phyloP scores from a whole-genome alignment of 2,888 invertebrate species.

The Tineola bisselliella region DNA sequence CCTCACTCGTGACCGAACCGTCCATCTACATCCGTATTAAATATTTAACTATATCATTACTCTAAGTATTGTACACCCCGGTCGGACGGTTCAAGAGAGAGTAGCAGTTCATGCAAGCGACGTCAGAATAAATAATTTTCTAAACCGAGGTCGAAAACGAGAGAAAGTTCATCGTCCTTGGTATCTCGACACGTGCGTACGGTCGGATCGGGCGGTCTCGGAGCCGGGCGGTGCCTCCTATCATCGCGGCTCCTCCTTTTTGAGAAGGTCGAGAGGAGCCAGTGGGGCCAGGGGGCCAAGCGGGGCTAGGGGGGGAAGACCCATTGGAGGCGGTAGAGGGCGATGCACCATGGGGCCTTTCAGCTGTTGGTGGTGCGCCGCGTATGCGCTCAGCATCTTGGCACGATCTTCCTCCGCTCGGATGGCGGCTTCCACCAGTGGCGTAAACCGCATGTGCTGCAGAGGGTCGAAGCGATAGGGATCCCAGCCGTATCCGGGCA shows the following conservation, averaged over 20 bases:
- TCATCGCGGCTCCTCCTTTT: conserved; percentile 69
- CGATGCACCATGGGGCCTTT: conserved; percentile 54
- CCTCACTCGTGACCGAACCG: conserved; percentile 43
- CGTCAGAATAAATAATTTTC: conserved; percentile 61
- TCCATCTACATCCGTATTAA: conserved; percentile 29
- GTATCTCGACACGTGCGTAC: conserved; percentile 26
- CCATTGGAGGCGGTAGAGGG: conserved; percentile 40
- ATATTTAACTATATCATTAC: conserved; percentile 20
- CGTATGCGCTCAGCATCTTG: conserved; percentile 78
- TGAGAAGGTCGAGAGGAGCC: conserved; percentile 69
- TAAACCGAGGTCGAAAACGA: conserved; percentile 50
- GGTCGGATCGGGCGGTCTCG: conserved; percentile 26
- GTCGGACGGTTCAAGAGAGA: conserved; percentile 21
- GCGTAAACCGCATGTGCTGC: conserved; percentile 76
- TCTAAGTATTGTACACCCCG: conserved; percentile 20
- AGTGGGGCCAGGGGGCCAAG: conserved; percentile 37
- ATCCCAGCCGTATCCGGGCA: conserved; percentile 71
- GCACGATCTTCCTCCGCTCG: conserved; percentile 82
- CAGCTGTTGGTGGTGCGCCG: conserved; percentile 67
- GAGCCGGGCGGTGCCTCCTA: conserved; percentile 35
- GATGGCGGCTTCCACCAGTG: conserved; percentile 80
- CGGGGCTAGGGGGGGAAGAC: conserved; percentile 41
- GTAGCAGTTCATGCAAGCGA: conserved; percentile 40
- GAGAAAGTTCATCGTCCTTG: conserved; percentile 30
- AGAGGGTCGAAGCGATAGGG: conserved; percentile 80